Conservation (phyloP, 1,140 invertebrate genomes). For the Cydia strobilella region DNA sequence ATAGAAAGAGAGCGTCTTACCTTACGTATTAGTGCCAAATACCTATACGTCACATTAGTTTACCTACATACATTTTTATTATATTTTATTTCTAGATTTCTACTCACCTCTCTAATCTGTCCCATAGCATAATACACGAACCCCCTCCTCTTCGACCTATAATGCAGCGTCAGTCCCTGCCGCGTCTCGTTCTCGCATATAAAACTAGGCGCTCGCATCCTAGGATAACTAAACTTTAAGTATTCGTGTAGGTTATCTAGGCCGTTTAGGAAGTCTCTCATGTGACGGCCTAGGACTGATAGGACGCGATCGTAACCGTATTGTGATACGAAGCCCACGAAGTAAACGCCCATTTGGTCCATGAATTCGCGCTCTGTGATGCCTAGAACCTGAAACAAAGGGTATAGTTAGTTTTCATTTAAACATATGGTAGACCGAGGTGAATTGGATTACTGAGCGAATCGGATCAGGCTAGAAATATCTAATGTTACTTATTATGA, state of each 20-base stretch:
- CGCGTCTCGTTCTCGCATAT: constrained; percentile 97
- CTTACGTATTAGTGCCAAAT: too few species aligned
- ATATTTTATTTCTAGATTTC: too few species aligned
- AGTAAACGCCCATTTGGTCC: constrained; percentile 94
- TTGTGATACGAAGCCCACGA: constrained; percentile 94
- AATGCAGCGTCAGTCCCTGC: constrained; percentile 95
- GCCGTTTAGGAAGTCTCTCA: constrained; percentile 97
- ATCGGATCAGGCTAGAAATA: too few species aligned
- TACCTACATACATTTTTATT: too few species aligned
- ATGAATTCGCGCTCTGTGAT: constrained; percentile 92
- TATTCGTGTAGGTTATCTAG: constrained; percentile 99
- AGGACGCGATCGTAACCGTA: constrained; percentile 96
- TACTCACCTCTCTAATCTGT: constrained; percentile 90
- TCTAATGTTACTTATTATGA: too few species aligned
- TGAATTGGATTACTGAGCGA: too few species aligned
- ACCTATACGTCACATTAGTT: too few species aligned
- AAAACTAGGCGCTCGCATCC: constrained; percentile 93
- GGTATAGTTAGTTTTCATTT: constrained; percentile 15
- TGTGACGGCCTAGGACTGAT: constrained; percentile 93
- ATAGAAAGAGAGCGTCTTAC: too few species aligned
- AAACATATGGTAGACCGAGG: too few species aligned
- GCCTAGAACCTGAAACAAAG: constrained; percentile 86
- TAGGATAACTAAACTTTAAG: constrained; percentile 96
- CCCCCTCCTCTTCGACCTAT: constrained; percentile 94
- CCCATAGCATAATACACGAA: constrained; percentile 99